These are phyloP conservation scores for Ischnura elegans DNA, from an alignment of 2,888 invertebrate genomes.

Conservation along the genomic window DNA sequence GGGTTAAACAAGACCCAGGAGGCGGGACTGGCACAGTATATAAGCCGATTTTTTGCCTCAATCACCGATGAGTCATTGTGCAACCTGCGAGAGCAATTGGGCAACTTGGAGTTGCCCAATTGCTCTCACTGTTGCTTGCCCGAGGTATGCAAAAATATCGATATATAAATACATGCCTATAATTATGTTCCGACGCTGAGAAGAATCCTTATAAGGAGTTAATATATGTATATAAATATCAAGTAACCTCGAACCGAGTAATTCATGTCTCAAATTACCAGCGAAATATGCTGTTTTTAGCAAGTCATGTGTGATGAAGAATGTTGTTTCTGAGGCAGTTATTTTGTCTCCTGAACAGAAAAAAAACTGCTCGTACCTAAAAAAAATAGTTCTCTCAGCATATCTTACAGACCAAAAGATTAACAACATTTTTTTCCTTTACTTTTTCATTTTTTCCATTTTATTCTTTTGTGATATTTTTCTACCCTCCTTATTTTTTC, in stretches of 20 bases:
- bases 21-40: no score
- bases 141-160: not conserved
- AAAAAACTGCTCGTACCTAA: not conserved
- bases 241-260: not conserved
- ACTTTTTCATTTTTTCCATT: not conserved
- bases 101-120: not conserved
- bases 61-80: no score
- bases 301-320: not conserved
- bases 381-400: not conserved
- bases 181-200: not conserved
- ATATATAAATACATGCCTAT: not conserved
- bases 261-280: not conserved
- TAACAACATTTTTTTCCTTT: not conserved
- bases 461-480: not conserved
- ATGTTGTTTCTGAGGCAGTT: not conserved
- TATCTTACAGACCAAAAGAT: not conserved
- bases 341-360: not conserved
- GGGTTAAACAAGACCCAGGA: no score
- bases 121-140: no score
- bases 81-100: not conserved
- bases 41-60: no score
- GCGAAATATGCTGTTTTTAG: not conserved
- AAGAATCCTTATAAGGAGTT: not conserved
- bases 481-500: no score
- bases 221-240: not conserved